These are phyloP conservation scores for Vesta saturnalis DNA, from an alignment of 2,888 invertebrate species.

Conservation along the genomic window DNA sequence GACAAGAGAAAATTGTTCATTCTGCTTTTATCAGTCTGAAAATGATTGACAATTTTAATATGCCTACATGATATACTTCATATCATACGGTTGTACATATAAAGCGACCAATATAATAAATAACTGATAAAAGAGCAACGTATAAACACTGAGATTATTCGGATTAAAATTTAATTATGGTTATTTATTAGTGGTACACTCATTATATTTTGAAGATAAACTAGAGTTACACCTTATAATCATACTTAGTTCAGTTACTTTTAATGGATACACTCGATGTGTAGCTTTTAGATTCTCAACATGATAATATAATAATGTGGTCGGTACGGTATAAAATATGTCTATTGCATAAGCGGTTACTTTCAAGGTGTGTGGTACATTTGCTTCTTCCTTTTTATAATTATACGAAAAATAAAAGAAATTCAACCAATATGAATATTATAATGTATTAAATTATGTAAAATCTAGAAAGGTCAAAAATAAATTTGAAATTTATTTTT, in stretches of 20 bases:
- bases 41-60: not conserved
- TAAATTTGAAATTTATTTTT: too few relatives aligned
- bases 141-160: not conserved
- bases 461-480: too few relatives aligned
- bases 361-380: constrained; percentile 7
- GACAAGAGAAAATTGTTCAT: not conserved
- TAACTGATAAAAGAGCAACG: too few relatives aligned
- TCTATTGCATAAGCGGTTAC: not conserved
- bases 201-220: not conserved
- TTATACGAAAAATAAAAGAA: not conserved
- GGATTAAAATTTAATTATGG: not conserved
- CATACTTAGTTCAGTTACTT: constrained; percentile 6
- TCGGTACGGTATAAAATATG: not conserved
- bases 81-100: too few relatives aligned
- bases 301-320: constrained; percentile 6
- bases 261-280: not conserved
- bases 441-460: too few relatives aligned
- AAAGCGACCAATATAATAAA: too few relatives aligned
- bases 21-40: not conserved
- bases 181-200: not conserved
- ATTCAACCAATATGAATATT: too few relatives aligned
- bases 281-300: not conserved
- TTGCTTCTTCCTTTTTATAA: too few relatives aligned
- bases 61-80: too few relatives aligned
- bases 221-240: not conserved